Evolutionary conservation across 2,888 invertebrate genomes (phyloP), one percentile per base, ranked within the genome.

Genomic region (Amblyjoppa proteus): DNA sequence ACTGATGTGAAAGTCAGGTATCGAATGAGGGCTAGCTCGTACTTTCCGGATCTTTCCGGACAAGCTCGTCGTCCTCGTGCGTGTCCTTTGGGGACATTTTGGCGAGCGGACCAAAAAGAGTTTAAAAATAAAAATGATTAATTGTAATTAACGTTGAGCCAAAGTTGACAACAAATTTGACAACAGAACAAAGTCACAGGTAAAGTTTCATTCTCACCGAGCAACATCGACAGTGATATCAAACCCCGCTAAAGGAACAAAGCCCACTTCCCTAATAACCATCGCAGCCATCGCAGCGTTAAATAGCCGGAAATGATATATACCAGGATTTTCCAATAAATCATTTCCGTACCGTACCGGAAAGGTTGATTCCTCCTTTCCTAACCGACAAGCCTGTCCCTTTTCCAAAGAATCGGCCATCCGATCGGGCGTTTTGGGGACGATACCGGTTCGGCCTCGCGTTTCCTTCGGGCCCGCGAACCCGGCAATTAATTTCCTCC

Each of bases 401-500:
- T 84, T 77, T 84, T 16, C 16, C 86, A 88, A 88, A 88, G 87
- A 89, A 89, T 88, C 88, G 70, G 85, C 38, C 77, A 81, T 66
- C 61, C 71, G 58, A n/a, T 66, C 56, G 80, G 51, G 80, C 58
- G 49, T 86, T 84, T 88, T 83, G 82, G 86, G 80, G 75, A 78
- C 45, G 41, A 20, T 53, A 41, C 41, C 31, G 53, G 38, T 75
- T 74, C 75, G 75, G 79, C 75, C 79, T 79, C 85, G 79, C 53
- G 85, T 81, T 87, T 84, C 82, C 85, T 83, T 85, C 45, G 69
- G 81, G 81, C 76, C 69, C 74, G 83, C 88, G 84, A 87, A 88
- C 82, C 83, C 89, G 90, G 92, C 91, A 92, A 93, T 93, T 93
- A 92, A 92, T 92, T 92, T 90, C 66, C 79, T 84, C 85, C 68